These are phyloP conservation scores for Eulimnadia texana DNA, from an alignment of 1,140 invertebrate species.

Conservation along the genomic window DNA sequence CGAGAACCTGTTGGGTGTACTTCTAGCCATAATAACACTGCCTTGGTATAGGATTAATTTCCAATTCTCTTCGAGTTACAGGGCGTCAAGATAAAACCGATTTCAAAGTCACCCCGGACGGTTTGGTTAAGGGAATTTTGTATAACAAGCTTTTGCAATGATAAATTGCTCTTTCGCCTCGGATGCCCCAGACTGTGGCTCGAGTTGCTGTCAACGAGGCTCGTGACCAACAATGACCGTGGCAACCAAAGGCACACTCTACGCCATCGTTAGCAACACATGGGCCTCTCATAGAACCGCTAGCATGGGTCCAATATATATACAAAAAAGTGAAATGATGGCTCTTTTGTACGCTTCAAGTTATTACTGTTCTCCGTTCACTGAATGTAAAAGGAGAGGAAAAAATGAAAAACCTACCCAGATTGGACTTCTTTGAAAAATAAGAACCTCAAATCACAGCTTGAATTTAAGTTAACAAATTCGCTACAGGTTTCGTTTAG, in stretches of 20 bases:
- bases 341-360: neutral
- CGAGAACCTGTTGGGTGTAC: no score
- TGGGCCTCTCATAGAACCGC: neutral
- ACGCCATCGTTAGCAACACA: neutral
- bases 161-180: neutral
- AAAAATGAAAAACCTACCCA: no score
- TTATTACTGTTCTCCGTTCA: neutral
- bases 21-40: no score
- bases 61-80: no score
- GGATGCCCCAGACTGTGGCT: neutral
- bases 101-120: no score
- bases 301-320: neutral
- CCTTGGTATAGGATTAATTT: no score
- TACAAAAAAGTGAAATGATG: neutral
- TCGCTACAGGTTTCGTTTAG: no score
- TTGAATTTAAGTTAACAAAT: no score
- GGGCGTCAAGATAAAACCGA: no score
- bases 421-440: no score
- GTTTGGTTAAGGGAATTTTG: neutral
- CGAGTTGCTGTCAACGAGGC: neutral
- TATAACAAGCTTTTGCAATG: neutral
- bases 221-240: neutral
- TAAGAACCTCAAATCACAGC: no score
- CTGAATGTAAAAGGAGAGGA: no score
- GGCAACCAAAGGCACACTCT: neutral